These are phyloP conservation scores for Drosophila dunni DNA, from an alignment of 1,140 invertebrate genomes.

Conservation along the genomic window DNA sequence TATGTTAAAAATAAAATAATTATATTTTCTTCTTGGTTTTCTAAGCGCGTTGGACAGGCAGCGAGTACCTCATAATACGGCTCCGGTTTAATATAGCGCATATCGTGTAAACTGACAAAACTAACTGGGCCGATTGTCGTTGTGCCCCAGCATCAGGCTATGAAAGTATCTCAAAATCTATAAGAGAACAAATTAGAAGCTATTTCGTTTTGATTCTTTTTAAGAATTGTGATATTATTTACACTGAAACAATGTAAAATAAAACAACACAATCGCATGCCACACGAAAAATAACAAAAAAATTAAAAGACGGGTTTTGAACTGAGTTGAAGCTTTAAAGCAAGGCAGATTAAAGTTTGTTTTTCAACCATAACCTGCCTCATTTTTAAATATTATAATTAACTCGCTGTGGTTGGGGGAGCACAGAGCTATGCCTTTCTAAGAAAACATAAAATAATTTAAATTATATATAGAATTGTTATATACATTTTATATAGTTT, in stretches of 20 bases:
- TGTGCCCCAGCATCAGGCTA: constrained; percentile 55
- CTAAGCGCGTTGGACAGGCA: not conserved
- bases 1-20: not conserved
- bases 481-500: constrained; percentile 16
- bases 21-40: not conserved
- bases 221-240: constrained; percentile 3
- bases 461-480: constrained; percentile 6
- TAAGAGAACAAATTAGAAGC: constrained; percentile 66
- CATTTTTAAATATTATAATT: not conserved
- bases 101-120: constrained; percentile 65
- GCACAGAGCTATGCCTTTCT: no score
- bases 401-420: no score
- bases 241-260: not conserved
- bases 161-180: constrained; percentile 66
- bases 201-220: constrained; percentile 38
- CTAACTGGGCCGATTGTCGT: constrained; percentile 54
- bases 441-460: not conserved
- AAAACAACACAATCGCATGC: not conserved
- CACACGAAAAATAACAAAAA: not conserved
- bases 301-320: not conserved
- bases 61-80: constrained; percentile 81
- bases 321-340: not conserved
- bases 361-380: no score
- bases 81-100: constrained; percentile 83
- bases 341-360: not conserved